A percentile compares a stretch with the other conserved stretches of the same genome.
These are phyloP conservation scores for Fringilla coelebs DNA, from an alignment of 2,797 vertebrate genomes.

Conservation along the genomic window DNA sequence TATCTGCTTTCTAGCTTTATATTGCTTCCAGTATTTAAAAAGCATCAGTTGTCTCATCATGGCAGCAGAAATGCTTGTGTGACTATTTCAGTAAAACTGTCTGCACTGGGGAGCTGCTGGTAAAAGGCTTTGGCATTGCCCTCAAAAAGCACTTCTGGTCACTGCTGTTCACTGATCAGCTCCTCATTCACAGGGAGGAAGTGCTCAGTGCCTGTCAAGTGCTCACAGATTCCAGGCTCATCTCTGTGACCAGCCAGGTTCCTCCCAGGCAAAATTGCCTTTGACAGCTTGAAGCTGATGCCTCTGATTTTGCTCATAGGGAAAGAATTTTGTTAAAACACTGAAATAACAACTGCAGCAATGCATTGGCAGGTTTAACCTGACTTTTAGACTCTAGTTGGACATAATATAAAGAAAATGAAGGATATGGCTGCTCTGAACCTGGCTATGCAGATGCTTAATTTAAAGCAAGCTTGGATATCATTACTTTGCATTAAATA, in stretches of 20 bases:
- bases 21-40: background rate
- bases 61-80: background rate
- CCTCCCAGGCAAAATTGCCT: constrained; percentile 20
- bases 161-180: constrained; percentile 34
- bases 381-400: background rate
- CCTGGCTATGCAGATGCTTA: background rate
- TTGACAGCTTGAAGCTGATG: constrained; percentile 37
- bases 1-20: background rate
- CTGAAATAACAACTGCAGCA: background rate
- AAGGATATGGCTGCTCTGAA: background rate
- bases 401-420: background rate
- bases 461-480: background rate
- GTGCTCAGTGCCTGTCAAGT: background rate
- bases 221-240: background rate
- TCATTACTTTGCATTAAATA: background rate
- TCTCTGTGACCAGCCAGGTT: background rate
- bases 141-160: constrained; percentile 1
- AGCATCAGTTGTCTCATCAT: background rate
- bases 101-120: background rate
- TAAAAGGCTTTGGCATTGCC: background rate
- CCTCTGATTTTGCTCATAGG: constrained; percentile 21
- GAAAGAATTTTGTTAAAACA: background rate
- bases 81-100: background rate
- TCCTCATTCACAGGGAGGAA: background rate
- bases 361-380: background rate